Conservation (phyloP, 2,797 vertebrate genomes). For the Remorina albescens region DNA sequence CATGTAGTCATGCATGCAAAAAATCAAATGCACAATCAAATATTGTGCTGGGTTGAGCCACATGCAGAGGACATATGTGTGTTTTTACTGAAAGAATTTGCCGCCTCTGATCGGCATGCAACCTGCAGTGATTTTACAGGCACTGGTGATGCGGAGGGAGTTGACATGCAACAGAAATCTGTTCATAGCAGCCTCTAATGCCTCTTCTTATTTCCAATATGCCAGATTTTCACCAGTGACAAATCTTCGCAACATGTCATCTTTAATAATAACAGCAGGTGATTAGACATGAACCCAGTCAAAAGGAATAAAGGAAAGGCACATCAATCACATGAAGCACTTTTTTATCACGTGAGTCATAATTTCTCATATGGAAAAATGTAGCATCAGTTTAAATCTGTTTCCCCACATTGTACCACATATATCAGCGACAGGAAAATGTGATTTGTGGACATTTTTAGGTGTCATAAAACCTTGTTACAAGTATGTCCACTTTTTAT, state of each 20-base stretch:
- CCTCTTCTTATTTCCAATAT: background rate
- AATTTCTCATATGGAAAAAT: no score
- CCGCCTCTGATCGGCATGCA: background rate
- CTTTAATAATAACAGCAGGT: no score
- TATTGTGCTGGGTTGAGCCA: background rate
- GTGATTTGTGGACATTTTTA: no score
- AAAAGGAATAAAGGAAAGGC: no score
- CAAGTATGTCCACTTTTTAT: no score
- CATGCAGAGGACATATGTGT: background rate
- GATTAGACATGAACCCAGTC: no score
- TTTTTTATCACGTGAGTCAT: no score
- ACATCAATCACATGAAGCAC: no score
- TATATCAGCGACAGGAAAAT: no score
- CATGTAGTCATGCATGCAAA: background rate
- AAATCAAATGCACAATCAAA: background rate
- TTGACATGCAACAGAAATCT: background rate
- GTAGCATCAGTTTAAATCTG: no score
- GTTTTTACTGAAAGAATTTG: background rate
- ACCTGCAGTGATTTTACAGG: background rate
- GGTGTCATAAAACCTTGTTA: no score
- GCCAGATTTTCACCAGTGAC: background rate
- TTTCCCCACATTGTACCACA: no score
- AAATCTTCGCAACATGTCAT: background rate
- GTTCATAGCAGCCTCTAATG: background rate
- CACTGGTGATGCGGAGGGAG: background rate